Percentiles rank a stretch among this genome's conserved stretches.
Conservation (phyloP, 2,113 vertebrate species). For the Chamaea fasciata region DNA sequence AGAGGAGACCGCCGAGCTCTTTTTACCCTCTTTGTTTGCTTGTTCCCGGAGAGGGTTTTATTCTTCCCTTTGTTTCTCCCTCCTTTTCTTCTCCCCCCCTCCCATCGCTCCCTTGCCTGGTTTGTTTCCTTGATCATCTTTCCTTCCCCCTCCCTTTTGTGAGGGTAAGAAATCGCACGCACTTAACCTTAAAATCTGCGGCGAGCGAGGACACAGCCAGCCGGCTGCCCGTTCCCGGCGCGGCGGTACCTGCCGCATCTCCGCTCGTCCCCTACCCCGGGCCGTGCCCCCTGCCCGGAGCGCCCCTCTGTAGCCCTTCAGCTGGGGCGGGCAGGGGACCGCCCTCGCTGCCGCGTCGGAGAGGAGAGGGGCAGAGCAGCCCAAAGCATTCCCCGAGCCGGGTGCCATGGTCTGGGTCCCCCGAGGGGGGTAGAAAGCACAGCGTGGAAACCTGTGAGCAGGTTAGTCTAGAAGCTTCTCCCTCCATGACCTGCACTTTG, state of each 20-base stretch:
- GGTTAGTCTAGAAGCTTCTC: conserved; percentile 53
- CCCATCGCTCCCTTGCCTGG: background rate
- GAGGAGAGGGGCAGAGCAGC: background rate
- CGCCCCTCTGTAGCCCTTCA: background rate
- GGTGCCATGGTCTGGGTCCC: background rate
- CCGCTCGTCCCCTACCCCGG: background rate
- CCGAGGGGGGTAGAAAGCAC: background rate
- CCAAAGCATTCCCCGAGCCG: background rate
- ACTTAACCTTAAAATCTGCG: conserved; percentile 31
- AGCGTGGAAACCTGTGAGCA: background rate
- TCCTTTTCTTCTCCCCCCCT: background rate
- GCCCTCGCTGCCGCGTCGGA: background rate
- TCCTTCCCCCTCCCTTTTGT: background rate
- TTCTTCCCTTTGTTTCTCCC: conserved; percentile 25
- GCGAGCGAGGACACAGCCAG: background rate
- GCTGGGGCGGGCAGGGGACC: background rate
- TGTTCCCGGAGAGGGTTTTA: conserved; percentile 32
- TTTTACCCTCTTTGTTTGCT: conserved; percentile 46
- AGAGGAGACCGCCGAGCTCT: background rate
- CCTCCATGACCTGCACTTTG: background rate
- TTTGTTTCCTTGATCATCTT: conserved; percentile 26
- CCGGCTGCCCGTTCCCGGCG: background rate
- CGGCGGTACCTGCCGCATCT: conserved; percentile 22
- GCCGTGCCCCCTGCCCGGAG: background rate
- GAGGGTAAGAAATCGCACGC: background rate